These are phyloP conservation scores for Ochropacha duplaris DNA, from an alignment of 2,888 invertebrate species.

Conservation along the genomic window DNA sequence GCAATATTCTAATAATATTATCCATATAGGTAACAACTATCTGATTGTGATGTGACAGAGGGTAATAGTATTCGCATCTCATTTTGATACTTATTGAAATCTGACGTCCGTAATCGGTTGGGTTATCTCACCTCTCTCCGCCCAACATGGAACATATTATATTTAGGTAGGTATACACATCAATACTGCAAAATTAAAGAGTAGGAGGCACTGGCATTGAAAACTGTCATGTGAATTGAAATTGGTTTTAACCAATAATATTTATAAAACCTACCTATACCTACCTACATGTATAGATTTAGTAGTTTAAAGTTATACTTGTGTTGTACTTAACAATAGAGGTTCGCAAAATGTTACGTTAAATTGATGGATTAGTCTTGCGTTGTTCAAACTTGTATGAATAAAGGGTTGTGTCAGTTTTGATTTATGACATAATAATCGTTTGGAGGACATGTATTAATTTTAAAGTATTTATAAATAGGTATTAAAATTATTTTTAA, in stretches of 20 bases:
- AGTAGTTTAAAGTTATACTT: background rate
- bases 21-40: conserved; percentile 29
- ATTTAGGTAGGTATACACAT: too few relatives aligned
- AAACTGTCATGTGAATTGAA: too few relatives aligned
- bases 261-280: too few relatives aligned
- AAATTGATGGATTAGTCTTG: background rate
- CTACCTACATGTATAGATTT: too few relatives aligned
- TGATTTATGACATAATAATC: too few relatives aligned
- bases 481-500: too few relatives aligned
- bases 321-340: background rate
- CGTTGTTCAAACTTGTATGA: background rate
- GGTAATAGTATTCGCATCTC: conserved; percentile 34
- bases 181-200: too few relatives aligned
- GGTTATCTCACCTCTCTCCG: conserved; percentile 6
- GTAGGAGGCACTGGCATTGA: too few relatives aligned
- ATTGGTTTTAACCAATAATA: too few relatives aligned
- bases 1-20: conserved; percentile 59
- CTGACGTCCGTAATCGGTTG: conserved; percentile 14
- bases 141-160: background rate
- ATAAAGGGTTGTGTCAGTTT: background rate
- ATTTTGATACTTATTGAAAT: conserved; percentile 17
- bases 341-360: background rate
- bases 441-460: too few relatives aligned
- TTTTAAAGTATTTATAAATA: too few relatives aligned
- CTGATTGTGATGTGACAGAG: conserved; percentile 27